These are phyloP conservation scores for Theristus sp. DNA, from an alignment of 2,888 invertebrate species.

Conservation along the genomic window DNA sequence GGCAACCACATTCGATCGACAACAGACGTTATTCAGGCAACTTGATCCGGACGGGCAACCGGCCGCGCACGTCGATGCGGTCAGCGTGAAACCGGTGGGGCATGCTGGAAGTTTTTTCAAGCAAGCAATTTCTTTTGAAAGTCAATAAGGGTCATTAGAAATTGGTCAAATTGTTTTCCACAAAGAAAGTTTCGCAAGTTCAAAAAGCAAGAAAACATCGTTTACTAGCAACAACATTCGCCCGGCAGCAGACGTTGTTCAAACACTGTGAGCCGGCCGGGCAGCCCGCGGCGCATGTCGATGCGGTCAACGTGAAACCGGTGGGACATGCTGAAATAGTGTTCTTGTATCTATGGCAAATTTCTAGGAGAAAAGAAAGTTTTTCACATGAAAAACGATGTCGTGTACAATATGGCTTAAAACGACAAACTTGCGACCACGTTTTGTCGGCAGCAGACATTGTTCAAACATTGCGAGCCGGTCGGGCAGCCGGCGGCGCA, in stretches of 20 bases:
- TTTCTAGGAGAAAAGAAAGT: no score
- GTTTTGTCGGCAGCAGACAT: not conserved
- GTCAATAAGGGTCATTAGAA: no score
- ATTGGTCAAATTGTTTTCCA: no score
- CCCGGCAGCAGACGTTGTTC: not conserved
- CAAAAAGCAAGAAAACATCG: no score
- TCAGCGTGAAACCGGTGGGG: not conserved
- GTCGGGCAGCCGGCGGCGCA: not conserved
- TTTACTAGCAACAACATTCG: not conserved
- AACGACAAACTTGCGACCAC: not conserved
- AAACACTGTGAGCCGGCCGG: not conserved
- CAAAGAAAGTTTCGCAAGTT: no score
- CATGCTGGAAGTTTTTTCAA: not conserved
- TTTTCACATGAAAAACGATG: not conserved
- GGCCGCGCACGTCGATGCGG: not conserved
- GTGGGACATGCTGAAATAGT: not conserved
- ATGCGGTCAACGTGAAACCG: not conserved
- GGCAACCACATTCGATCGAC: no score
- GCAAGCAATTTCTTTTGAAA: no score
- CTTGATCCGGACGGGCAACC: not conserved
- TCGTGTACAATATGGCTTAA: not conserved
- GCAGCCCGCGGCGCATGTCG: not conserved
- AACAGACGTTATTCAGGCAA: not conserved
- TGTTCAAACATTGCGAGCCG: not conserved
- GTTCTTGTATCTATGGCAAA: no score